Percentiles rank a stretch among this genome's conserved stretches.
phyloP scores from a whole-genome alignment of 2,113 vertebrate genomes.

The Macaca nemestrina region DNA sequence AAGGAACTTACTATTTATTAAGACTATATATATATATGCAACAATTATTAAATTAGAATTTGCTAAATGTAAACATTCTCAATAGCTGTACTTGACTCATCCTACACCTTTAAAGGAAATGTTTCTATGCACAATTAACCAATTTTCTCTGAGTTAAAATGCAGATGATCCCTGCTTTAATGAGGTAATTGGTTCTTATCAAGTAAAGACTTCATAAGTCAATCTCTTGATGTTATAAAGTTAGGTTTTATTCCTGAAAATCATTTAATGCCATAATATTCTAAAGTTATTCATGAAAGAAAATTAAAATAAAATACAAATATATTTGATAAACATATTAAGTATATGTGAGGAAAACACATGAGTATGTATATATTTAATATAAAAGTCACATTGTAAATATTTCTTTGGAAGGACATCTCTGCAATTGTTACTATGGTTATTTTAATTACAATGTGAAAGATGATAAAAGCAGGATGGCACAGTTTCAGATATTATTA shows the following conservation, averaged over 20 bases:
- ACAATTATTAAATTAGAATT: not conserved
- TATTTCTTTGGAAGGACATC: not conserved
- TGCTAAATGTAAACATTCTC: not conserved
- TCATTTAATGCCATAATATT: not conserved
- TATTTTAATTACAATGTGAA: conserved; percentile 49
- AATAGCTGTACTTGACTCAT: not conserved
- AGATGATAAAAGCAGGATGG: not conserved
- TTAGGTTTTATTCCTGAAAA: not conserved
- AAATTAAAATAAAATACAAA: conserved; percentile 29
- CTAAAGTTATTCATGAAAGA: not conserved
- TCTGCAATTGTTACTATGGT: not conserved
- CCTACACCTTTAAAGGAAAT: not conserved
- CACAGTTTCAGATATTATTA: not conserved
- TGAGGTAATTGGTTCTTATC: not conserved
- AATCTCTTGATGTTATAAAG: not conserved
- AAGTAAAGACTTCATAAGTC: not conserved
- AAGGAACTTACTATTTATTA: not conserved
- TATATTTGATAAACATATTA: not conserved
- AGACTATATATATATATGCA: not conserved
- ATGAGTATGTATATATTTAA: not conserved
- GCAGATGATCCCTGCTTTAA: not conserved
- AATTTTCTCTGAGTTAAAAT: conserved; percentile 5
- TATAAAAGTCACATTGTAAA: conserved; percentile 28
- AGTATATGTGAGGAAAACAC: not conserved
- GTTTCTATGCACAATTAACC: not conserved